phyloP scores from a whole-genome alignment of 2,797 vertebrate species.

The Monodelphis domestica region DNA sequence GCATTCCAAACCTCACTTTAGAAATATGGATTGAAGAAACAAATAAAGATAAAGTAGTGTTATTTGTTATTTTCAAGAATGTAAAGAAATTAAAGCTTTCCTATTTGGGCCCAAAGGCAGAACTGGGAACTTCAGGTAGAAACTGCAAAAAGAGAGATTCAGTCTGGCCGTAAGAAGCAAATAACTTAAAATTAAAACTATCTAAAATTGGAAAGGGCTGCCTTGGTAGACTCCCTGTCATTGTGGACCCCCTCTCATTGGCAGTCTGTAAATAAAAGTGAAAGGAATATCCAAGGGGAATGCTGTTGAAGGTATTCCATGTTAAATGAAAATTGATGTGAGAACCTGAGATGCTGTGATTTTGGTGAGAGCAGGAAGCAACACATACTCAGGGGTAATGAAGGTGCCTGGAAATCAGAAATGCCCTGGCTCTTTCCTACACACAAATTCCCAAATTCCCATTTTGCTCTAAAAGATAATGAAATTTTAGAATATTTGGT shows the following conservation, averaged over 20 bases:
- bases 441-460: neutral
- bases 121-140: neutral
- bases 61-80: too few species aligned
- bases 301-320: neutral
- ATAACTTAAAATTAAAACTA: neutral
- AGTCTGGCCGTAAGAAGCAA: too few species aligned
- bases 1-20: neutral
- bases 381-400: too few species aligned
- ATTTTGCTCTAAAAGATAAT: neutral
- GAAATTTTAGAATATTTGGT: neutral
- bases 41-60: neutral
- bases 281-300: neutral
- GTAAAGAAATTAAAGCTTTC: neutral
- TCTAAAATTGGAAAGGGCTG: neutral
- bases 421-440: neutral
- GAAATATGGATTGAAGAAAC: neutral
- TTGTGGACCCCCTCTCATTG: too few species aligned
- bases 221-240: too few species aligned
- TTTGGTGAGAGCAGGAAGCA: neutral
- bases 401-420: neutral
- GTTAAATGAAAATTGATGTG: neutral
- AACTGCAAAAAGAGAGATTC: neutral
- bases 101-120: neutral
- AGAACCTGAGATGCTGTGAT: neutral
- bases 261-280: neutral